Base-by-base conservation (phyloP, 2,113 vertebrate species). In the Pseudorasbora parva region DNA sequence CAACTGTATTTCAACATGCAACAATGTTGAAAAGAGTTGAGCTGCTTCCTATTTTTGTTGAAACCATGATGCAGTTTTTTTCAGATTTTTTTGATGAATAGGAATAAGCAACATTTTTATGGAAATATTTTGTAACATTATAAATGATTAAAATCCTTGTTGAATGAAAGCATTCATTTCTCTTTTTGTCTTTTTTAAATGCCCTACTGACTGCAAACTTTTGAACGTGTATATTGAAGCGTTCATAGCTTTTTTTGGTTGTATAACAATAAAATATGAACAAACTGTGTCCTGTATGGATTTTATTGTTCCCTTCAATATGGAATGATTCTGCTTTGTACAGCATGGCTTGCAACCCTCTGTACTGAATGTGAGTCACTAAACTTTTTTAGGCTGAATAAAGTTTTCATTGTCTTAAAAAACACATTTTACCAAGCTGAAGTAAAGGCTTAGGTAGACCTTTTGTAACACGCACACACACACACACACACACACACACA, bases 401-500 rank as follows among this genome's bases (percentile, higher is more conserved):
- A 62, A 60, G 11, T 62, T 78, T 60, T 1, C 4, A 45, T 15
- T 33, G 4, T 64, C 43, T 66, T 54, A 33, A 64, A 45, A 25
- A 66, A 41, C 27, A 69, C 27, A 23, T 54, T 54, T 68, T 5
- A 47, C 27, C 59, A 49, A 64, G 62, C 45, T 69, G 19, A 81
- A 80, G 78, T 41, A 41, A 69, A 33, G 78, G 25, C 62, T 81
- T 79, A 47, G 59, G 25, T 62, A 15, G 23, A 64, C 33, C n/a
- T 77, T 30, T 57, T 77, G 57, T 57, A 21, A 27, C 56, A 57
- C 79, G n/a, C 51, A 23, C 19, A 66, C 15, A 37, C 57, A 62
- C 47, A 27, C 64, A 19, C 60, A 68, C 49, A 23, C 79, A 68
- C 25, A 57, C 54, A 72, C 45, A 69, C 17, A 62, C 12, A 49